Evolutionary conservation across 2,113 vertebrate genomes (phyloP).

Genomic region (Uria aalge): DNA sequence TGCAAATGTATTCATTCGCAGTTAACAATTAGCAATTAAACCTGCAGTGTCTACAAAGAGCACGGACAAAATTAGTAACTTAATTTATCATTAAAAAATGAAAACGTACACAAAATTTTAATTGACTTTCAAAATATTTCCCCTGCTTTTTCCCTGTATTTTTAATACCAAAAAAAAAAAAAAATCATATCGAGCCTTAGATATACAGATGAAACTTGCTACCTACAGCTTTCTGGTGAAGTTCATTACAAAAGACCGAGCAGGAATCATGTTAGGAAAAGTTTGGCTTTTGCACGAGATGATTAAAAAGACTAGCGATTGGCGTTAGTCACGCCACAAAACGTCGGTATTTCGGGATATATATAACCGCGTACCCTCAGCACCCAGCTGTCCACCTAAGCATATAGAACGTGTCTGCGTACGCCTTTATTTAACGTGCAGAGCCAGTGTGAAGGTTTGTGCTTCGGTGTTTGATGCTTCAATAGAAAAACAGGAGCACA

Average conservation of each 20-base stretch:
- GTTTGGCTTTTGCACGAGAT: conserved; percentile 72
- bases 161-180: conserved; percentile 69
- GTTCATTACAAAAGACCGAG: conserved; percentile 69
- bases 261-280: conserved; percentile 68
- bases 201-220: conserved; percentile 66
- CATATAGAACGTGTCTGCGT: not conserved
- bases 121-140: conserved; percentile 94
- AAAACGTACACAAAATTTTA: conserved; percentile 95
- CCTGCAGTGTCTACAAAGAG: conserved; percentile 99
- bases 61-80: conserved; percentile 98
- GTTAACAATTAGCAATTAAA: conserved; percentile 99
- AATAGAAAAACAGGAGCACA: conserved; percentile 46
- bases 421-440: not conserved
- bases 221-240: conserved; percentile 58
- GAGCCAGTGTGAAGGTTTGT: conserved; percentile 56
- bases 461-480: conserved; percentile 63
- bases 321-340: conserved; percentile 47
- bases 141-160: conserved; percentile 81
- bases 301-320: conserved; percentile 64
- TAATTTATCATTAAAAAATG: conserved; percentile 99
- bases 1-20: conserved; percentile 99
- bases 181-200: conserved; percentile 66
- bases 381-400: not conserved
- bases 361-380: not conserved
- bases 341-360: conserved; percentile 41